phyloP scores from a whole-genome alignment of 2,888 invertebrate genomes.

The Margaritifera margaritifera region DNA sequence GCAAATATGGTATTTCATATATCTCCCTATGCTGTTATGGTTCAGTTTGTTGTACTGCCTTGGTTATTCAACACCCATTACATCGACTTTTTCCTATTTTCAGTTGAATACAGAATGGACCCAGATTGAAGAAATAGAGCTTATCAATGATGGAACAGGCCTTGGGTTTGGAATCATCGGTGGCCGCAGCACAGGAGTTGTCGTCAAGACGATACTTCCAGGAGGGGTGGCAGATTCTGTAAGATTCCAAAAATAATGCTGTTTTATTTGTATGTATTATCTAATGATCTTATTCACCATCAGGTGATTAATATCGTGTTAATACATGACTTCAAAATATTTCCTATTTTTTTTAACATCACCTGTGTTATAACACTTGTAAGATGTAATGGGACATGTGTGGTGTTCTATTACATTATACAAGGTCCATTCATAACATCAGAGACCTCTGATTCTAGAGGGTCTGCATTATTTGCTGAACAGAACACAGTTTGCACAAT shows the following conservation, averaged over 20 bases:
- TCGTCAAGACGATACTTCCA: constrained; percentile 97
- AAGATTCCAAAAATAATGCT: constrained; percentile 65
- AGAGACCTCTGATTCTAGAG: too few species aligned
- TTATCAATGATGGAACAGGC: constrained; percentile 97
- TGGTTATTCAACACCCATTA: too few species aligned
- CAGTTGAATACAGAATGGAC: constrained; percentile 99
- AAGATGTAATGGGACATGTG: too few species aligned
- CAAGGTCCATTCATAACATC: too few species aligned
- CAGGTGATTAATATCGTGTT: neutral
- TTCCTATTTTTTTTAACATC: neutral
- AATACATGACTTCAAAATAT: neutral
- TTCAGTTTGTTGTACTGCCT: too few species aligned
- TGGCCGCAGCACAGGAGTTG: constrained; percentile 95
- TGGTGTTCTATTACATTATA: too few species aligned
- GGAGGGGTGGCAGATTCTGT: constrained; percentile 98
- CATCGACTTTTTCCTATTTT: constrained; percentile 37
- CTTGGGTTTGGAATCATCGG: constrained; percentile 99
- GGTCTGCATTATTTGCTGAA: too few species aligned
- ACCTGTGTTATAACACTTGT: too few species aligned
- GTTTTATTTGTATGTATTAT: neutral
- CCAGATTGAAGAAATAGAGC: constrained; percentile 97
- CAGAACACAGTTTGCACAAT: too few species aligned
- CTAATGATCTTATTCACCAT: neutral
- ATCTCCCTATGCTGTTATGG: too few species aligned
- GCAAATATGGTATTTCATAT: too few species aligned